These are phyloP conservation scores for Trissoscelio sp. DNA, from an alignment of 2,888 invertebrate species.

Conservation along the genomic window DNA sequence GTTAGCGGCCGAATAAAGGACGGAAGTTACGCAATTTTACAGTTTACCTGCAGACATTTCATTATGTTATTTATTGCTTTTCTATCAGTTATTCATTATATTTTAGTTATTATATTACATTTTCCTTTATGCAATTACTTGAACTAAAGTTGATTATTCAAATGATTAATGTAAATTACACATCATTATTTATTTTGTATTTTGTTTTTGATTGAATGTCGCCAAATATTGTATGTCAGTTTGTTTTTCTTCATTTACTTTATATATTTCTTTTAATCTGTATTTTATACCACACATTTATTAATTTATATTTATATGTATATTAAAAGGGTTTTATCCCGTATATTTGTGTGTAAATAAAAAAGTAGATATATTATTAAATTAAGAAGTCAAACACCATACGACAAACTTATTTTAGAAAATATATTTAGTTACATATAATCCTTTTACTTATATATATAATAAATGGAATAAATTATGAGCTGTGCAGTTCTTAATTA, in stretches of 20 bases:
- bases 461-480: background rate
- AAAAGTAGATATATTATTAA: too few species aligned
- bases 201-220: too few species aligned
- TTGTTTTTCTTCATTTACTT: too few species aligned
- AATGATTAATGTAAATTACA: too few species aligned
- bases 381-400: background rate
- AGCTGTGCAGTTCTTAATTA: slow-evolving; percentile 81
- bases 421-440: background rate
- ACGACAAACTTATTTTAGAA: background rate
- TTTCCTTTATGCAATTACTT: background rate
- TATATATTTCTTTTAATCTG: too few species aligned
- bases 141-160: too few species aligned
- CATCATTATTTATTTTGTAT: too few species aligned
- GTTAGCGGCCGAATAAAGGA: slow-evolving; percentile 50
- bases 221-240: too few species aligned
- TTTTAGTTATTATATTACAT: background rate
- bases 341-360: too few species aligned
- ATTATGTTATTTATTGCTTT: slow-evolving; percentile 27
- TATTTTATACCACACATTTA: too few species aligned
- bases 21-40: slow-evolving; percentile 46
- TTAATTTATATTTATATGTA: too few species aligned
- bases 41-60: slow-evolving; percentile 19
- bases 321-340: too few species aligned
- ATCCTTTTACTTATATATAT: background rate
- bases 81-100: background rate